Percentiles rank a stretch among this genome's conserved stretches.
phyloP scores from a whole-genome alignment of 2,888 invertebrate genomes.

The Melieria picta region DNA sequence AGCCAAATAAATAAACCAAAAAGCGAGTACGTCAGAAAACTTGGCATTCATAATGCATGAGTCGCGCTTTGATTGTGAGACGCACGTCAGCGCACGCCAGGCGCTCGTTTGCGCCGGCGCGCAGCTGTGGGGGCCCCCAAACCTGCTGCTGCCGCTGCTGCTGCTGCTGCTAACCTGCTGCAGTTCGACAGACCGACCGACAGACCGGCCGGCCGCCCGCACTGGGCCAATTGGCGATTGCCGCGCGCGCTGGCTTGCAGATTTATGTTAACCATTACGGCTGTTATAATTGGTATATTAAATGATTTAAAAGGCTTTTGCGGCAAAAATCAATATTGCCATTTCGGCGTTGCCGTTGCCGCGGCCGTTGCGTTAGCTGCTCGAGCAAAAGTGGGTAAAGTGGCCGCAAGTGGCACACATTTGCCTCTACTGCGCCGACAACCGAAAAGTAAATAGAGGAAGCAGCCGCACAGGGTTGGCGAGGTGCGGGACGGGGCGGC shows the following conservation, averaged over 20 bases:
- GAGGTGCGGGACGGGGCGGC: too few species aligned
- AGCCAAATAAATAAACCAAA: constrained; percentile 55
- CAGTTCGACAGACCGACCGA: constrained; percentile 20
- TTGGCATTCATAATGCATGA: constrained; percentile 62
- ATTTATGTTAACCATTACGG: constrained; percentile 64
- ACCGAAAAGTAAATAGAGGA: too few species aligned
- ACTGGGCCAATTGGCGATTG: constrained; percentile 7
- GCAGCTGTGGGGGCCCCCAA: too few species aligned
- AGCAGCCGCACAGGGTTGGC: too few species aligned
- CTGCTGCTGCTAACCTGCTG: constrained; percentile 27
- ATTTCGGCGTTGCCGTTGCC: constrained; percentile 16
- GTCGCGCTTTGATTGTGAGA: constrained; percentile 38
- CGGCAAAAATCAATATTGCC: constrained; percentile 52
- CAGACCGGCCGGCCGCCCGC: constrained; percentile 26
- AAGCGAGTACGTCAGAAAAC: constrained; percentile 58
- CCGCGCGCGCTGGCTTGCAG: constrained; percentile 28
- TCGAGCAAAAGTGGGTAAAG: too few species aligned
- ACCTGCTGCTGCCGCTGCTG: too few species aligned
- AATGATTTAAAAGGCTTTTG: constrained; percentile 62
- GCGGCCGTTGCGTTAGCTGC: neutral
- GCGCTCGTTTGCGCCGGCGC: neutral
- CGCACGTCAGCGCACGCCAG: constrained; percentile 4
- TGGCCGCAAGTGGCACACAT: too few species aligned
- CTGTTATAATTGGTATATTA: constrained; percentile 65
- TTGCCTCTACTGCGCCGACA: too few species aligned